phyloP scores from a whole-genome alignment of 2,113 vertebrate species.

The Mus pahari region DNA sequence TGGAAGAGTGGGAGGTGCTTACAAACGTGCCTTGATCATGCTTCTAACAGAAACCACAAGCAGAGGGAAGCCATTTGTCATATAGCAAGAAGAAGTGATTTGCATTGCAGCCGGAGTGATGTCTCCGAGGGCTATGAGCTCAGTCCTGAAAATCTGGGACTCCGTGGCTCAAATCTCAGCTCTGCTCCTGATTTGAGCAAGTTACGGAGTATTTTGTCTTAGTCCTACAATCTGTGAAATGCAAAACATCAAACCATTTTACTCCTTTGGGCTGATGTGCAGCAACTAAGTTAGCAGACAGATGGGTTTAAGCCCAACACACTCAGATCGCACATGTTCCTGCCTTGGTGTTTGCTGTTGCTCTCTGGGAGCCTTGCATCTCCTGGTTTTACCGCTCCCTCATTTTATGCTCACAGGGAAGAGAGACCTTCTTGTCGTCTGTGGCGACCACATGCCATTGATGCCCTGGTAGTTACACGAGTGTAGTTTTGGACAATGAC shows the following conservation, averaged over 20 bases:
- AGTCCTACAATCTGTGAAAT: background rate
- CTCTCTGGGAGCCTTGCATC: background rate
- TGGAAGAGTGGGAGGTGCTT: background rate
- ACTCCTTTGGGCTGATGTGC: background rate
- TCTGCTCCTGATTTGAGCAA: background rate
- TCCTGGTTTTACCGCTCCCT: background rate
- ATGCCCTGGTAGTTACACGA: background rate
- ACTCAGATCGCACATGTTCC: background rate
- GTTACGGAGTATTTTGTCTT: background rate
- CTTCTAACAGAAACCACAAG: background rate
- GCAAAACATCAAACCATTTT: background rate
- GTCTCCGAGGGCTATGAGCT: background rate
- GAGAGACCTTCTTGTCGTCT: background rate
- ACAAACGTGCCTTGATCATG: accelerated
- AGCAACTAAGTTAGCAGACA: background rate
- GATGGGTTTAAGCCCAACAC: background rate
- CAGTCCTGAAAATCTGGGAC: background rate
- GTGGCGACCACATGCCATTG: background rate
- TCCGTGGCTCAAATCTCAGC: background rate
- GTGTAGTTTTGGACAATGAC: background rate
- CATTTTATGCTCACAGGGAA: background rate
- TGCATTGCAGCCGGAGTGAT: background rate
- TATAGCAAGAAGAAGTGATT: background rate
- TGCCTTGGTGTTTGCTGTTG: background rate
- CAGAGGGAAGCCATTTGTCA: background rate